Evolutionary conservation across 2,113 vertebrate species (phyloP), one percentile per base, ranked within the genome.

Genomic region (Rhombomys opimus): DNA sequence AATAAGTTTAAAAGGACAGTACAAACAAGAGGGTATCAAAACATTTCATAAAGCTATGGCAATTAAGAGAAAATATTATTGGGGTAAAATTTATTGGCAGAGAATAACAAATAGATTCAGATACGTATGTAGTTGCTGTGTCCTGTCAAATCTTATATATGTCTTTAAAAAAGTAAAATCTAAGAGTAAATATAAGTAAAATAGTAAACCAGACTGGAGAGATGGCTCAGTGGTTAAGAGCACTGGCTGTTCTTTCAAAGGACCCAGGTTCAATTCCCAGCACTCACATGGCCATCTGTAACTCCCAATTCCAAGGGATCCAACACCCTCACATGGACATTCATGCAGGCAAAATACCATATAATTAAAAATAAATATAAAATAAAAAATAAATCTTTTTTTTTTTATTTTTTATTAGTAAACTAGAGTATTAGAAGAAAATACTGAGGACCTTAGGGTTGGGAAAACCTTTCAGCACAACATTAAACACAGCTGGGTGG

Each of bases 121-220:
- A 13, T 80, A 13, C 50, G 3, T 81, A 4, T 73, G 23, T 67
- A 86, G 41, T 87, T 89, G 90, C 84, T 88, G 17, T 63, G 32
- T 4, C 68, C 2, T 78, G 68, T 90, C 32, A 84, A 35, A 32
- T 93, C 52, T 59, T 92, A 35, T 76, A 68, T 38, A 38, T n/a
- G 46, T 50, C 89, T 92, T 88, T 2, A 41, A 1, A 88, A 57
- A 88, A 96, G 67, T n/a, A 88, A 91, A 96, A 72, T 92, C 14
- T 89, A 92, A 22, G 25, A 86, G 5, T 88, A 80, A 59, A 63
- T 57, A 11, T 65, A 14, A 75, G 72, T 91, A 46, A 46, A 46
- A 46, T 46, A 46, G 46, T 46, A 46, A 46, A 46, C 46, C 46
- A 46, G 46, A 46, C 46, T 46, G 5, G 46, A 46, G 46, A 46